A percentile compares a stretch with the other conserved stretches of the same genome.
phyloP scores from a whole-genome alignment of 2,888 invertebrate species.

The Nysson spinosus region DNA sequence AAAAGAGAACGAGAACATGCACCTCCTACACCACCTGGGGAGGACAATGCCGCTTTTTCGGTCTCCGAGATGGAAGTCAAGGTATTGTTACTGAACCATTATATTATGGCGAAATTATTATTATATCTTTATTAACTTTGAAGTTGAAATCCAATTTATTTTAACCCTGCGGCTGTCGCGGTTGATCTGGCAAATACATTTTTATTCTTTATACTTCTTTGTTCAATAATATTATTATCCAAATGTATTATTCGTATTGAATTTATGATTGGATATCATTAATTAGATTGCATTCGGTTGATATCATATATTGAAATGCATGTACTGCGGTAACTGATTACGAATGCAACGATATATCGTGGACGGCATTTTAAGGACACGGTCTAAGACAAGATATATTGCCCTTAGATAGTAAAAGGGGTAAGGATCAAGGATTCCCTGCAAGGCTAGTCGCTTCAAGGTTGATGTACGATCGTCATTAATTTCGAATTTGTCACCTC shows the following conservation, averaged over 20 bases:
- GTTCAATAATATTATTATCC: too few species aligned
- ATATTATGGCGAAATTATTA: too few species aligned
- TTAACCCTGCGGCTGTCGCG: too few species aligned
- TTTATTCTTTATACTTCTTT: too few species aligned
- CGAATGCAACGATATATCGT: background rate
- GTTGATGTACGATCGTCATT: background rate
- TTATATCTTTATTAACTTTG: too few species aligned
- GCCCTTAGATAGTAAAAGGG: background rate
- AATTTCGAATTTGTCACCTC: background rate
- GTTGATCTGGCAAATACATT: too few species aligned
- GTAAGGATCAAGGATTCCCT: background rate
- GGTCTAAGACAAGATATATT: background rate
- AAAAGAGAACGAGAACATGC: slow-evolving; percentile 66
- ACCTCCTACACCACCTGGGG: slow-evolving; percentile 58
- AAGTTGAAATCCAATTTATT: too few species aligned
- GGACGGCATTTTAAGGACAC: background rate
- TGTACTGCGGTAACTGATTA: background rate
- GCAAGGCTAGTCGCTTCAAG: background rate
- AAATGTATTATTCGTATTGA: too few species aligned
- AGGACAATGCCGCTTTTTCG: slow-evolving; percentile 70
- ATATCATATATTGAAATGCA: background rate
- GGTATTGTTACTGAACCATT: slow-evolving; percentile 56
- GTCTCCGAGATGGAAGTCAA: slow-evolving; percentile 72
- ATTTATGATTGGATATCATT: too few species aligned
- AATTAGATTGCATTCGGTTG: background rate